Base-by-base conservation (phyloP, 2,888 invertebrate species). In the Desoria tigrina region DNA sequence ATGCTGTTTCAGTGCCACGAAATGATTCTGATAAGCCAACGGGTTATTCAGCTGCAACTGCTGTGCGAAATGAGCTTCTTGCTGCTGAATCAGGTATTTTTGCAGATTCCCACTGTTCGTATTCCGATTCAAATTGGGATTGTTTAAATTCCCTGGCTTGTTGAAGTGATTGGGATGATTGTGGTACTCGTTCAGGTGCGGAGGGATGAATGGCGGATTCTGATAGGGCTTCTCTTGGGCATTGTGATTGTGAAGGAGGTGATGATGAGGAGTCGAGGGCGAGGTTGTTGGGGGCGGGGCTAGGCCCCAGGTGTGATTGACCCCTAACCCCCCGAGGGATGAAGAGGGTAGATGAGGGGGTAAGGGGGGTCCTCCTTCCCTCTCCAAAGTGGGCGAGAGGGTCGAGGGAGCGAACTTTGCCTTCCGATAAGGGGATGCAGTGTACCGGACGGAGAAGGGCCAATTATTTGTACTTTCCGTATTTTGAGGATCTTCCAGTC, bases 371-470 rank as follows among this genome's bases (percentile, higher is more conserved):
- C 9, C 45, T 45, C 16, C 32, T 32, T 32, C 6, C 4, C 32
- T 11, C 32, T 11, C 32, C 11, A 14, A 56, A 9, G 45, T 16
- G 6, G 45, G 57, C 24, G 58, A 59, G 42, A 55, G 6, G 67
- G 32, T 11, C 4, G 32, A 32, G 21, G 45, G 45, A 9, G 45
- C 24, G 24, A 6, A 72, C 59, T 74, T 74, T 18, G 73, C 68
- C 63, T 74, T 74, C 68, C 75, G 53, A 73, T 74, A 75, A 18
- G 75, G 75, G 9, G 75, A 75, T 28, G 74, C 74, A 42, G 75
- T 75, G 73, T 75, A 75, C 37, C 75, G 74, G 56, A 75, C 74
- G 28, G 75, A 74, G 54, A 75, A 75, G 61, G 75, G 74, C 75
- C 75, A 75, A 66, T 70, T 73, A 6, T 7, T 14, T 39, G 39